Conservation (phyloP, 2,888 invertebrate species). For the Nemotelus pantherinus region DNA sequence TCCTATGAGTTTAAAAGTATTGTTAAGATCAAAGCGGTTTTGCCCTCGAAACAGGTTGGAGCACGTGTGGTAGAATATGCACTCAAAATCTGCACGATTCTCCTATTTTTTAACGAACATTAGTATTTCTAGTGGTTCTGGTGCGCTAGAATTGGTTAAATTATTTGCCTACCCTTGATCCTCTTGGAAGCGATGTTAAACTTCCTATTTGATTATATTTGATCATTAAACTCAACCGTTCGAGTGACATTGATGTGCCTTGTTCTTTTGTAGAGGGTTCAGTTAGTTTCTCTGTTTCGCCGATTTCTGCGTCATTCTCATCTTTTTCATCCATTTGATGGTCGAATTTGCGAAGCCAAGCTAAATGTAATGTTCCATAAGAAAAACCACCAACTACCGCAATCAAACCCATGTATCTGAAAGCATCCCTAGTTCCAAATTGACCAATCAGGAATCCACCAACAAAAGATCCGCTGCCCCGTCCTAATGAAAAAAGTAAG, state of each 20-base stretch:
- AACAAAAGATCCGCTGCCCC: constrained; percentile 83
- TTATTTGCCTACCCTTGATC: constrained; percentile 67
- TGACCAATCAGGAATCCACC: constrained; percentile 81
- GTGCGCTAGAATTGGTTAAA: neutral
- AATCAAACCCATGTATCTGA: constrained; percentile 80
- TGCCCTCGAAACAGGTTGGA: too few species aligned
- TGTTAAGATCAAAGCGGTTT: too few species aligned
- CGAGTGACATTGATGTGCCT: constrained; percentile 76
- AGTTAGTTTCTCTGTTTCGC: constrained; percentile 72
- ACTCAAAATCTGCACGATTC: too few species aligned
- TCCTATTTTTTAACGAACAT: too few species aligned
- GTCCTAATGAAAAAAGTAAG: constrained; percentile 66
- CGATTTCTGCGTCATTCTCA: constrained; percentile 66
- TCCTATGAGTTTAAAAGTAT: too few species aligned
- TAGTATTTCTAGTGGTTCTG: too few species aligned
- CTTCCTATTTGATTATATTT: constrained; percentile 81
- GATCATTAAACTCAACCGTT: constrained; percentile 78
- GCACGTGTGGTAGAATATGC: too few species aligned
- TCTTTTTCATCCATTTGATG: constrained; percentile 62
- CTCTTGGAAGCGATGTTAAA: constrained; percentile 75
- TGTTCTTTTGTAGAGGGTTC: constrained; percentile 75
- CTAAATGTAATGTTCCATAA: constrained; percentile 76
- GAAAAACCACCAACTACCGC: constrained; percentile 77
- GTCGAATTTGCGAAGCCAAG: constrained; percentile 75
- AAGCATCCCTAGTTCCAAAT: constrained; percentile 79